phyloP scores from a whole-genome alignment of 2,888 invertebrate genomes.

The Conus canariensis region DNA sequence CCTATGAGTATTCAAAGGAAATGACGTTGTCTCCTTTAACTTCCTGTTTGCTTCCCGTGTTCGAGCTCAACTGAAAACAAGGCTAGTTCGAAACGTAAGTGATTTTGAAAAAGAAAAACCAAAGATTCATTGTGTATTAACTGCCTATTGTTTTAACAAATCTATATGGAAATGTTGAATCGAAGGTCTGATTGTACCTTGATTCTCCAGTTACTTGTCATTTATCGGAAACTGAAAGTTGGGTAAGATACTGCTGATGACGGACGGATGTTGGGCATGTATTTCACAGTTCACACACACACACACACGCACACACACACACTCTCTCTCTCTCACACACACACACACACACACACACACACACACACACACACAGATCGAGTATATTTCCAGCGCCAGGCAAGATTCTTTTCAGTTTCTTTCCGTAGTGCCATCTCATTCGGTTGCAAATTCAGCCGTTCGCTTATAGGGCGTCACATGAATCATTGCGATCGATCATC shows the following conservation, averaged over 20 bases:
- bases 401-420: too few relatives aligned
- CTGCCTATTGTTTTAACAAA: not conserved
- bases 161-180: not conserved
- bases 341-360: not conserved
- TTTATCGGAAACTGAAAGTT: conserved; percentile 13
- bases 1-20: not conserved
- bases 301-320: too few relatives aligned
- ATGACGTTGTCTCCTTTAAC: not conserved
- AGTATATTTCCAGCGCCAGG: too few relatives aligned
- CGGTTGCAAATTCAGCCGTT: too few relatives aligned
- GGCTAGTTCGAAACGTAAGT: not conserved
- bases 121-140: not conserved
- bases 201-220: not conserved
- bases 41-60: conserved; percentile 13
- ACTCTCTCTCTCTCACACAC: too few relatives aligned
- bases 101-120: not conserved
- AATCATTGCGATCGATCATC: too few relatives aligned
- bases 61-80: not conserved
- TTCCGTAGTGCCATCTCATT: too few relatives aligned
- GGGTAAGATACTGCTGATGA: too few relatives aligned
- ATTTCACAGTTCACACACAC: not conserved
- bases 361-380: too few relatives aligned
- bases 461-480: too few relatives aligned
- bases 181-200: not conserved
- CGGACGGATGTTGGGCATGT: too few relatives aligned